Base-by-base conservation (phyloP, 2,888 invertebrate species). In the Meganola albula region DNA sequence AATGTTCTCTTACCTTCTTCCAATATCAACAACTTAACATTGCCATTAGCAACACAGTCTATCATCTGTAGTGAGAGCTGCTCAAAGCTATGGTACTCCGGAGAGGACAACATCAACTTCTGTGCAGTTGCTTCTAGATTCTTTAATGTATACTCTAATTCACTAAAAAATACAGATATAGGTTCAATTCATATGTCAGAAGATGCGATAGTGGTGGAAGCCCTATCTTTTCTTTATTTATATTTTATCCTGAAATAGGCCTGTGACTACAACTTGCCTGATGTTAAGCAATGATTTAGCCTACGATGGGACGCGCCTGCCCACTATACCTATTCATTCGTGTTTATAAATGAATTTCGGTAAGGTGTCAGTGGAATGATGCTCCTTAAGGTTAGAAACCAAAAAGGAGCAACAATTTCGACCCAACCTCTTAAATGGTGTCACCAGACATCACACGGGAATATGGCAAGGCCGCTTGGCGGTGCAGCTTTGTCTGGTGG, bases 1-100 rank as follows among this genome's bases (percentile, higher is more conserved):
- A n/a, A n/a, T n/a, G n/a, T n/a, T n/a, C n/a, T n/a, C 26, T 20
- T 34, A 80, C 83, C 83, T 68, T 84, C 82, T 44, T 85, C 83
- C 7, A 82, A 44, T 0, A 84, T 74, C 0, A 76, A 46, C 28
- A 85, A 63, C 36, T 82, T 84, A 0, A 78, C 79, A 8, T 74
- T 72, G 0, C 85, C 83, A 2, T 63, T 67, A 0, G 79, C 48
- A 0, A 72, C 39, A 24, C 78, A 80, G 27, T 85, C 82, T 0
- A 71, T 48, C 85, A 85, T 85, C 35, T 75, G 76, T 0, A 58
- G 27, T 0, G 65, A 52, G 0, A 85, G 49, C 24, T 82, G 74
- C 0, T 58, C 59, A 34, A 85, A 85, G 0, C 72, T 65, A 4
- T 65, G 63, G 43, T 84, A 84, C 31, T 83, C 78, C 0, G 85